A percentile compares a stretch with the other conserved stretches of the same genome.
Evolutionary conservation across 30 jellyfish, hydroid and myxozoan species (phyloP).

Genomic region (Cassiopea andromeda): DNA sequence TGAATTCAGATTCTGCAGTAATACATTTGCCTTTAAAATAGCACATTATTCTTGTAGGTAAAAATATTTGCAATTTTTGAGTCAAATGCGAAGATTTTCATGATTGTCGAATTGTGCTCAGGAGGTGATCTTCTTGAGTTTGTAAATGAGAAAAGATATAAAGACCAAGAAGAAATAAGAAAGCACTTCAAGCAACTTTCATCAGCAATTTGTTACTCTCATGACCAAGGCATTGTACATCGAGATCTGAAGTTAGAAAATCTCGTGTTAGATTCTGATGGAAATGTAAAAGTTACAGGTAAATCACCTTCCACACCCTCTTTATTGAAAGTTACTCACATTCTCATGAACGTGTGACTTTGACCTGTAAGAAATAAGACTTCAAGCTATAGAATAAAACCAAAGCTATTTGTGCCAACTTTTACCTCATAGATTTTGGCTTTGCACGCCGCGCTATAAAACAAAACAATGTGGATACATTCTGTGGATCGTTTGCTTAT

Average conservation of each 20-base stretch:
- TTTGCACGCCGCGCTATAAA: conserved; percentile 60
- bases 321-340: no score
- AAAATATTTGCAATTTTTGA: conserved; percentile 50
- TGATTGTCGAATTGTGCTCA: conserved; percentile 68
- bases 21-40: neutral
- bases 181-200: conserved; percentile 61
- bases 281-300: conserved; percentile 74
- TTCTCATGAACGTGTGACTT: no score
- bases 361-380: neutral
- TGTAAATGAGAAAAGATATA: conserved; percentile 46
- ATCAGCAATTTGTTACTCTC: conserved; percentile 45
- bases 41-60: conserved; percentile 8
- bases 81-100: conserved; percentile 27
- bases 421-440: conserved; percentile 53
- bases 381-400: neutral
- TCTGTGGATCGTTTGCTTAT: conserved; percentile 76
- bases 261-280: conserved; percentile 44
- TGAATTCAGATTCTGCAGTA: neutral
- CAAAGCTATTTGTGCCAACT: neutral
- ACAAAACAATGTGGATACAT: conserved; percentile 23
- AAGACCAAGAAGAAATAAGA: conserved; percentile 28
- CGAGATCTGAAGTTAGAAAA: conserved; percentile 74
- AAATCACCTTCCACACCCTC: neutral
- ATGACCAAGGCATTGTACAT: conserved; percentile 62
- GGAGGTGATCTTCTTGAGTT: conserved; percentile 79